phyloP scores from a whole-genome alignment of 2,888 invertebrate genomes.

The Pocota personata region DNA sequence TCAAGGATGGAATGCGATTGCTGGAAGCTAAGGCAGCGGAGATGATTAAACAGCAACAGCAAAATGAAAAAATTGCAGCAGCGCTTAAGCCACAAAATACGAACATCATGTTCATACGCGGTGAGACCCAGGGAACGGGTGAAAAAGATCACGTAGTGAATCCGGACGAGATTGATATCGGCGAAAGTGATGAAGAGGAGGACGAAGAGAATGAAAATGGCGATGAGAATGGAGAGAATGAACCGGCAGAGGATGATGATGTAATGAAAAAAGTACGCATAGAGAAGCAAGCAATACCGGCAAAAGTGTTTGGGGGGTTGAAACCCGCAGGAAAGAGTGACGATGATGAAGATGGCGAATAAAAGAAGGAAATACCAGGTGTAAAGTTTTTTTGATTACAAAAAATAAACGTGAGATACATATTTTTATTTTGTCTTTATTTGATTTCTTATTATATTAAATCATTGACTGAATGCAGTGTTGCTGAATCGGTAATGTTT shows the following conservation, averaged over 20 bases:
- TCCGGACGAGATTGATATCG: constrained; percentile 95
- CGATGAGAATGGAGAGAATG: constrained; percentile 85
- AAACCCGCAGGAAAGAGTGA: constrained; percentile 77
- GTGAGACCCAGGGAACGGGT: constrained; percentile 91
- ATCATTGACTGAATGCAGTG: too few species aligned
- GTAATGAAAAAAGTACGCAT: constrained; percentile 88
- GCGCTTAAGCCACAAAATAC: constrained; percentile 77
- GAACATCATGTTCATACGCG: constrained; percentile 93
- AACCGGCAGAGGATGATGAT: constrained; percentile 83
- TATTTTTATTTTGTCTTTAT: background rate
- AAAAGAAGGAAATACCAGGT: background rate
- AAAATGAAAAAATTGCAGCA: constrained; percentile 73
- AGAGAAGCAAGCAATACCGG: constrained; percentile 93
- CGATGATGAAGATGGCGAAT: constrained; percentile 77
- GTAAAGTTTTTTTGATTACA: background rate
- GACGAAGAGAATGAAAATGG: constrained; percentile 85
- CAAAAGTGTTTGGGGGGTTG: constrained; percentile 95
- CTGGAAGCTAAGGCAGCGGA: constrained; percentile 92
- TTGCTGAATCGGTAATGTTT: too few species aligned
- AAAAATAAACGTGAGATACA: background rate
- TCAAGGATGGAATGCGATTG: constrained; percentile 94
- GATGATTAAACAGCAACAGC: constrained; percentile 77
- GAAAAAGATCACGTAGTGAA: constrained; percentile 88
- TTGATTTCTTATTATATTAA: background rate
- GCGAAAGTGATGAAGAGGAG: constrained; percentile 88